Evolutionary conservation across 2,113 vertebrate genomes (phyloP), one percentile per base, ranked within the genome.

Genomic region (Pterophyllum scalare): DNA sequence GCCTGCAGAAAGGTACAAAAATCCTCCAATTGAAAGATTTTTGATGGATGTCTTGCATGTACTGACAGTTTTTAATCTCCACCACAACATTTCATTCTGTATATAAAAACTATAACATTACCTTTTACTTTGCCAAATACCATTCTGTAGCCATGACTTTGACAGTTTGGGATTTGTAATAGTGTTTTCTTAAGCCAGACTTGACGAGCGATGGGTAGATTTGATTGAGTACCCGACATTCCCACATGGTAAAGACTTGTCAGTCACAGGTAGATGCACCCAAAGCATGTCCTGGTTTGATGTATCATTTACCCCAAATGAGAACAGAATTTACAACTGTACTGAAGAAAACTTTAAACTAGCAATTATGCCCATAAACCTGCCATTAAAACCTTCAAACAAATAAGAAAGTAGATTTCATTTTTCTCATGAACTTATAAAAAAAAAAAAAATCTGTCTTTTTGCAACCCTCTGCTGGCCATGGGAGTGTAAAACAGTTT

Each of bases 391-490:
- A 19, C 52, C 65, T 20, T n/a, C 31, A 72, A 52, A 52, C 24
- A 72, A 17, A 72, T 52, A 49, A 28, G 40, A 70, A 10, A 70
- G 17, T 11, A 1, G 4, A 43, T 52, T 31, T 52, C 11, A 13
- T 31, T 20, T 70, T 31, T 33, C 17, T 52, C 10, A 52, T 70
- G 13, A 52, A 72, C 65, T 20, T 52, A 24, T 52, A 72, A 72
- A 72, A 17, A 52, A 28, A 3, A 28, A 28, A 33, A 33, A 33
- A 33, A 33, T 52, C 65, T 52, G 43, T 31, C 65, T 52, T 72
- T 72, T 72, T 52, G 43, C 65, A 72, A 8, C 65, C 26, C 65
- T 52, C 65, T 72, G 65, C 43, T 72, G 43, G 65, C 65, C 26
- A 72, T 70, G 43, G 28, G 24, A 52, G 65, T 17, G 28, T 8